Evolutionary conservation across 2,888 invertebrate genomes (phyloP).

Genomic region (Heliconius erato): DNA sequence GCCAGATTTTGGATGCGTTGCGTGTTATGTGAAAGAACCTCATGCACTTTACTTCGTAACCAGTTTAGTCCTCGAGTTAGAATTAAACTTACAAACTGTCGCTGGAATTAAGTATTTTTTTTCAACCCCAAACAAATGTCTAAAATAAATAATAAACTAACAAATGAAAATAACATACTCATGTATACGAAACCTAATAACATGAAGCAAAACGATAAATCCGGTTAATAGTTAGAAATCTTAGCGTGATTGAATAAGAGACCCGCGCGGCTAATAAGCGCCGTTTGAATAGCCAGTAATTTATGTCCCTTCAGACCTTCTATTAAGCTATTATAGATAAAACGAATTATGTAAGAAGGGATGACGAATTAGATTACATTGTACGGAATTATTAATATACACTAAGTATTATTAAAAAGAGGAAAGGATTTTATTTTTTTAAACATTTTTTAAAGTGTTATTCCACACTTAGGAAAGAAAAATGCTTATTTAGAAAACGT

Average conservation of each 20-base stretch:
- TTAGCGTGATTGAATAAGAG: slow-evolving; percentile 40
- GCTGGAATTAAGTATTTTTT: no score
- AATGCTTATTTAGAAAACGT: no score
- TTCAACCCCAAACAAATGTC: no score
- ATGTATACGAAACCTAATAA: slow-evolving; percentile 13
- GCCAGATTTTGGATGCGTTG: neutral
- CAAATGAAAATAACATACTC: neutral
- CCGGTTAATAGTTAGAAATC: slow-evolving; percentile 49
- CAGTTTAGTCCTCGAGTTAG: neutral
- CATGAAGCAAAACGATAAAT: slow-evolving; percentile 41
- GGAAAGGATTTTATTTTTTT: no score
- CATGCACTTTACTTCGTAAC: no score
- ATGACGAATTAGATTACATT: slow-evolving; percentile 24
- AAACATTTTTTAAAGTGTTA: no score
- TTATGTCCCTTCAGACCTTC: slow-evolving; percentile 44
- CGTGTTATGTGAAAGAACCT: no score
- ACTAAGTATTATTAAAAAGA: neutral
- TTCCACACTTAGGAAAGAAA: no score
- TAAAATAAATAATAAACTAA: no score
- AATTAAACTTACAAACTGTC: no score
- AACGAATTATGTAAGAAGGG: slow-evolving; percentile 23
- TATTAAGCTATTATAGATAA: slow-evolving; percentile 45
- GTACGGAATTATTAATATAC: slow-evolving; percentile 18
- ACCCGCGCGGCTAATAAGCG: slow-evolving; percentile 43
- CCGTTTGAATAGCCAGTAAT: slow-evolving; percentile 49